Evolutionary conservation across 2,888 invertebrate genomes (phyloP), one percentile per base, ranked within the genome.

Genomic region (Trachelus troglodyta): DNA sequence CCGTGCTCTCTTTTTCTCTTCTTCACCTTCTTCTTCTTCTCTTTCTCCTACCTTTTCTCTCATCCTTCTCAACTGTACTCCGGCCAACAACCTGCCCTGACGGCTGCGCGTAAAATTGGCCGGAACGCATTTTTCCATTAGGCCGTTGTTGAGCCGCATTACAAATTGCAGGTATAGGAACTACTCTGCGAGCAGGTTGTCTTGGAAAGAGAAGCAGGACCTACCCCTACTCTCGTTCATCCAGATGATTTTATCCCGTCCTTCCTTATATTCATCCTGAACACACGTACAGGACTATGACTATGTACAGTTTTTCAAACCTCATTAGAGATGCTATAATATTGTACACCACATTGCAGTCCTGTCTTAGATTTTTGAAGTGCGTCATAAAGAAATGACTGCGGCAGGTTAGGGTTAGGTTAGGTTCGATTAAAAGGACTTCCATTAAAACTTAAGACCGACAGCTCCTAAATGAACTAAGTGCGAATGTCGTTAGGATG

Each of bases 121-220:
- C 86, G 85, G 82, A 86, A 87, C 88, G 87, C 85, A 88, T 88
- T 89, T 89, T 89, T 89, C 88, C 89, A 89, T 89, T 89, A 89
- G 85, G 87, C 85, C 83, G 85, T 88, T 85, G 83, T 85, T 85
- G 83, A 83, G 85, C 85, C 83, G 85, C 85, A 85, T 87, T 86
- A 88, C 86, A 89, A 89, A 89, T 89, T 89, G 89, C 87, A 89
- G 88, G 89, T 88, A 84, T 81, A 81, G 15, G 40, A 40, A 40
- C 40, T 40, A 40, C 40, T 40, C 40, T 40, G 40, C 6, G 40
- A 40, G 40, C 40, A 40, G 40, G 15, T 40, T 40, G 15, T 40
- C 40, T 15, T n/a, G 34, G 11, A 74, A 23, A 34, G 12, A n/a
- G 33, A 69, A 15, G 34, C 33, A 69, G 73, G 76, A 73, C 76